These are phyloP conservation scores for Hydra vulgaris DNA, from an alignment of 30 jellyfish, hydroid and myxozoan genomes.

Conservation along the genomic window DNA sequence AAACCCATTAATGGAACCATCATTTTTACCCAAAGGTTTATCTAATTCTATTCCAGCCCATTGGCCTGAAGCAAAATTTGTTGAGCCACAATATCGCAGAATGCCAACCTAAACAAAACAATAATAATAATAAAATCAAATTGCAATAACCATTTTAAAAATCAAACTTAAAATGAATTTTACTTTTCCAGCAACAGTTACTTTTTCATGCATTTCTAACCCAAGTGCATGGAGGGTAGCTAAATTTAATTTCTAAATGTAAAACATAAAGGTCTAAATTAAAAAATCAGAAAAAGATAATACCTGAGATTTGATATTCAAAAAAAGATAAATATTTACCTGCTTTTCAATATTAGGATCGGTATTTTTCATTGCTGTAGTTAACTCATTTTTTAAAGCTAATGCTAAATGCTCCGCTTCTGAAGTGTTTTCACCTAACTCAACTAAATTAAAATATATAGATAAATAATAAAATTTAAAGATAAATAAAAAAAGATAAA, in stretches of 20 bases:
- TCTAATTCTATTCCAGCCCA: conserved; percentile 80
- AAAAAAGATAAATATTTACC: no score
- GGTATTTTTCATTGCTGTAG: conserved; percentile 18
- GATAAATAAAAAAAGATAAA: neutral
- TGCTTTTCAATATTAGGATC: conserved; percentile 7
- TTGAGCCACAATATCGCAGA: conserved; percentile 51
- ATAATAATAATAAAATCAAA: neutral
- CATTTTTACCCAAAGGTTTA: conserved; percentile 70
- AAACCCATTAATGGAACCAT: conserved; percentile 63
- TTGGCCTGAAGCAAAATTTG: conserved; percentile 75
- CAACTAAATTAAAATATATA: neutral
- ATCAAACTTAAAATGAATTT: no score
- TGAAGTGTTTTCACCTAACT: neutral
- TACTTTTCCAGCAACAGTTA: conserved; percentile 56
- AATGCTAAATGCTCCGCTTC: neutral
- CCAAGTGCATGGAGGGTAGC: conserved; percentile 61
- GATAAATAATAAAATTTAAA: neutral
- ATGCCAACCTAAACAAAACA: conserved; percentile 41
- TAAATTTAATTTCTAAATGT: conserved; percentile 7
- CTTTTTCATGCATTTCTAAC: conserved; percentile 50
- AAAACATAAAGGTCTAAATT: neutral
- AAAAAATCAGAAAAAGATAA: neutral
- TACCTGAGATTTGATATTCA: no score
- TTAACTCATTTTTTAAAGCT: neutral
- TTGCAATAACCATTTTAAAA: no score